Conservation (phyloP, 2,888 invertebrate species). For the Spisula subtruncata region DNA sequence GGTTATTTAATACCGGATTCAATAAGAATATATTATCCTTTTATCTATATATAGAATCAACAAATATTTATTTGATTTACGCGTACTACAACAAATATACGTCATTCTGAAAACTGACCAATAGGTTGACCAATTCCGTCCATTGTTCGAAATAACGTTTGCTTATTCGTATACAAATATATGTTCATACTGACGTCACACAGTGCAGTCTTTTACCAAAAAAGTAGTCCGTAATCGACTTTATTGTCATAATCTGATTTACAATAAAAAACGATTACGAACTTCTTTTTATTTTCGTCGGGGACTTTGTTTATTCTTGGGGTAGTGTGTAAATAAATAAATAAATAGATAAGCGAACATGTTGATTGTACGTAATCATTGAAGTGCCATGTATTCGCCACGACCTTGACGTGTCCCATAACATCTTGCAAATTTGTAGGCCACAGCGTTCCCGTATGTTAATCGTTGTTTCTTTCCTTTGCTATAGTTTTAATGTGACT, state of each 20-base stretch:
- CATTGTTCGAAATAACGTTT: not conserved
- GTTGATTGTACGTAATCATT: not conserved
- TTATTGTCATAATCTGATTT: not conserved
- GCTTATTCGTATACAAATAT: not conserved
- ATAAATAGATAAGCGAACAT: not conserved
- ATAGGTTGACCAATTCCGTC: not conserved
- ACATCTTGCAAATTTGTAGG: too few species aligned
- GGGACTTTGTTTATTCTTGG: not conserved
- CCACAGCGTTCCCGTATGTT: too few species aligned
- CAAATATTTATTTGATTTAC: constrained; percentile 6
- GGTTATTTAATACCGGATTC: not conserved
- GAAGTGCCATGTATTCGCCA: not conserved
- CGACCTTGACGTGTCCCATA: too few species aligned
- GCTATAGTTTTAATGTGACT: too few species aligned
- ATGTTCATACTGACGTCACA: not conserved
- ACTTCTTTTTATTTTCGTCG: not conserved
- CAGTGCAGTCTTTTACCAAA: not conserved
- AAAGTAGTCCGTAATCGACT: not conserved
- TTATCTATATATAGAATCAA: not conserved
- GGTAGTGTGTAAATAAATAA: not conserved
- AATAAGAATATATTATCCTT: not conserved
- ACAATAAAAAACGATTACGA: too few species aligned
- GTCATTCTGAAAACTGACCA: not conserved
- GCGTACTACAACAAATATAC: not conserved
- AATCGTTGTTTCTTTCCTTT: too few species aligned